phyloP scores from a whole-genome alignment of 2,888 invertebrate species.

The Rhorus exstirpatorius region DNA sequence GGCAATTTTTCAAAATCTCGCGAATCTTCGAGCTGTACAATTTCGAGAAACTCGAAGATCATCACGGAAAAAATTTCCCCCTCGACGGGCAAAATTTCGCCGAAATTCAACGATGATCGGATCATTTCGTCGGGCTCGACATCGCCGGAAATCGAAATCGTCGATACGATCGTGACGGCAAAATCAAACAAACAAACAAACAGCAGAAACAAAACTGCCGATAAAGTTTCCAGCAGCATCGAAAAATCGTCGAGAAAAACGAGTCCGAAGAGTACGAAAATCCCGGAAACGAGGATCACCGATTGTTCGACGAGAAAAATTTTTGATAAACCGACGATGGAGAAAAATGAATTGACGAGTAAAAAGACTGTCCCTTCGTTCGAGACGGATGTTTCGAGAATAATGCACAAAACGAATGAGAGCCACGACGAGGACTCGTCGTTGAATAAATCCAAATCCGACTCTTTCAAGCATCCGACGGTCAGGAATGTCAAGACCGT shows the following conservation, averaged over 20 bases:
- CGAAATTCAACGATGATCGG: neutral
- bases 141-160: conserved; percentile 23
- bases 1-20: too few relatives aligned
- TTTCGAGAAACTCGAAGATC: neutral
- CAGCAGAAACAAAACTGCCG: too few relatives aligned
- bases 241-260: too few relatives aligned
- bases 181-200: neutral
- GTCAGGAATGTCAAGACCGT: neutral
- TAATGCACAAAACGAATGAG: neutral
- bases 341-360: too few relatives aligned
- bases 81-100: neutral
- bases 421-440: neutral
- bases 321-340: too few relatives aligned
- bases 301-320: too few relatives aligned
- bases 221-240: neutral
- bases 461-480: neutral
- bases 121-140: neutral
- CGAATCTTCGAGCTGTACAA: neutral
- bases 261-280: too few relatives aligned
- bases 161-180: neutral
- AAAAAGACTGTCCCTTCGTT: too few relatives aligned
- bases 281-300: too few relatives aligned
- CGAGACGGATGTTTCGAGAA: too few relatives aligned
- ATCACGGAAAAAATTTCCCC: neutral
- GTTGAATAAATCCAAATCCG: neutral